Evolutionary conservation across 2,797 vertebrate genomes (phyloP).

Genomic region (Alca torda): DNA sequence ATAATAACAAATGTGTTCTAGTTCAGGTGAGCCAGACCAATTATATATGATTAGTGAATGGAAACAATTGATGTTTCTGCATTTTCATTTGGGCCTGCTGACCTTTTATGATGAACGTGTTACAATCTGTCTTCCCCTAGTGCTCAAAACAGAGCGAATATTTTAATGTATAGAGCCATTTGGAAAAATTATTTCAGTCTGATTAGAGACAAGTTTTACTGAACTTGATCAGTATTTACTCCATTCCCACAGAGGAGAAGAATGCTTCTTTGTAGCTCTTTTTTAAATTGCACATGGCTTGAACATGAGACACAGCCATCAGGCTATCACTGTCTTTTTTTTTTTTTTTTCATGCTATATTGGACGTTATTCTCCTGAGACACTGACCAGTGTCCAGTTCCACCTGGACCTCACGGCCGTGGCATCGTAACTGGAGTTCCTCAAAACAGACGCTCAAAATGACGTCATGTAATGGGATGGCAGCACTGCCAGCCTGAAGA

Average conservation of each 20-base stretch:
- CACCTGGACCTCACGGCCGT: not conserved
- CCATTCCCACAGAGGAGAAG: not conserved
- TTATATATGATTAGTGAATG: slow-evolving; percentile 61
- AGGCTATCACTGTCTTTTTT: not conserved
- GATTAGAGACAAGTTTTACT: not conserved
- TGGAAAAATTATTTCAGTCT: slow-evolving; percentile 6
- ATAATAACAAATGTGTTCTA: slow-evolving; percentile 59
- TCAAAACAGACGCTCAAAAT: not conserved
- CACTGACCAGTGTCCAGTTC: not conserved
- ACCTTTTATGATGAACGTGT: not conserved
- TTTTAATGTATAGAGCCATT: slow-evolving; percentile 43
- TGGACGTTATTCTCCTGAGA: not conserved
- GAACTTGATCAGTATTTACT: not conserved
- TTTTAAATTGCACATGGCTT: not conserved
- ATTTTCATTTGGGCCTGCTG: slow-evolving; percentile 35
- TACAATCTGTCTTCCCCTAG: slow-evolving; percentile 12
- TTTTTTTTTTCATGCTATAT: not conserved
- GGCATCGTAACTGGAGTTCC: not conserved
- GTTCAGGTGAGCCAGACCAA: slow-evolving; percentile 59
- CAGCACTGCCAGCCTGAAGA: not conserved
- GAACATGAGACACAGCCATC: not conserved
- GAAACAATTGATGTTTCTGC: slow-evolving; percentile 56
- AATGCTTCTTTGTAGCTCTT: not conserved
- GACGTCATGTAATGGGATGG: not conserved
- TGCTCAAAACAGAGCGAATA: slow-evolving; percentile 17